phyloP scores from a whole-genome alignment of 2,888 invertebrate species.

The Hydropsyche betteni region DNA sequence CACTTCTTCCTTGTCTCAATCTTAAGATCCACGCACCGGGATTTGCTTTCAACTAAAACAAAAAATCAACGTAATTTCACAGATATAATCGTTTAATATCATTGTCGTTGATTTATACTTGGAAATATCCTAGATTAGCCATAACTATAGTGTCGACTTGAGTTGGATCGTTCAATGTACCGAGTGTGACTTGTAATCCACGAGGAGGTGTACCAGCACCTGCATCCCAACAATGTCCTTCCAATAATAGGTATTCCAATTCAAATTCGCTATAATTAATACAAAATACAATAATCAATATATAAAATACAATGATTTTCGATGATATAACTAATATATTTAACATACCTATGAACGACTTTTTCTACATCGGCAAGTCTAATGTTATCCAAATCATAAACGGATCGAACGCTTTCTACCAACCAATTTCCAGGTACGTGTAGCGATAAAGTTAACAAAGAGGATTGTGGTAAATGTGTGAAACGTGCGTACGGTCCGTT shows the following conservation, averaged over 20 bases:
- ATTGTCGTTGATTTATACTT: slow-evolving; percentile 51
- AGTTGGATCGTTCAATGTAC: slow-evolving; percentile 79
- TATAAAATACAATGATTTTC: background rate
- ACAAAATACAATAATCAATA: background rate
- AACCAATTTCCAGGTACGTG: slow-evolving; percentile 96
- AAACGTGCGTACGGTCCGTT: slow-evolving; percentile 87
- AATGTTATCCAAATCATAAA: slow-evolving; percentile 97
- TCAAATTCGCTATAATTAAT: slow-evolving; percentile 85
- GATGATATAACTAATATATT: background rate
- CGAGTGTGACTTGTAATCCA: slow-evolving; percentile 95
- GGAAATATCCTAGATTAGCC: slow-evolving; percentile 99
- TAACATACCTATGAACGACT: slow-evolving; percentile 77
- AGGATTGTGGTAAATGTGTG: slow-evolving; percentile 88
- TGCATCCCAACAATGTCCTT: slow-evolving; percentile 96
- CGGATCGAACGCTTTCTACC: slow-evolving; percentile 90
- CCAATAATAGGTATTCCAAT: slow-evolving; percentile 91
- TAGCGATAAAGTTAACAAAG: slow-evolving; percentile 81
- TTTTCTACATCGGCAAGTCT: slow-evolving; percentile 91
- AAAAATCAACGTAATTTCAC: slow-evolving; percentile 8
- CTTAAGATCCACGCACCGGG: slow-evolving; percentile 95
- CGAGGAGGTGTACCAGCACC: slow-evolving; percentile 91
- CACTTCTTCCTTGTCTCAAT: slow-evolving; percentile 90
- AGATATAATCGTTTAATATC: background rate
- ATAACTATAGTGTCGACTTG: slow-evolving; percentile 98
- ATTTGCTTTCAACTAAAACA: slow-evolving; percentile 88